Evolutionary conservation across 2,113 vertebrate species (phyloP), one percentile per base, ranked within the genome.

Genomic region (Oceanodroma tethys): DNA sequence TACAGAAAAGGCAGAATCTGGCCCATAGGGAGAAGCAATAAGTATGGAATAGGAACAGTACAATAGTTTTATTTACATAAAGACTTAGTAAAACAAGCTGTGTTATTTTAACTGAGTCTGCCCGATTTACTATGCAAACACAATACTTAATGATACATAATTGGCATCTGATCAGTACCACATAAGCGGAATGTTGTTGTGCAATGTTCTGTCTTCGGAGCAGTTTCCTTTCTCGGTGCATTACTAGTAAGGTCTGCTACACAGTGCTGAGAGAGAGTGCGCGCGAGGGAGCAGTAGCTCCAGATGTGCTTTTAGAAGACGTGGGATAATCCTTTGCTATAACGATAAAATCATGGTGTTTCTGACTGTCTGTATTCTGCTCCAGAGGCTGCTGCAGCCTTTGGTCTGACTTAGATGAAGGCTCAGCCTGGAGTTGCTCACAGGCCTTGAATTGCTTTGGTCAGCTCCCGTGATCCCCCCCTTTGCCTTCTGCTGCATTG

Each of bases 31-130:
- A 95, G 73, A 92, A 80, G 36, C 18, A 91, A 1, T 60, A 76
- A 92, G 84, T 87, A 66, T 82, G 71, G 84, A 90, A 62, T 80
- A 92, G 7, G 88, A 88, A 63, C 23, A 85, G 47, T 26, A 94
- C 85, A 93, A 96, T 82, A 29, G n/a, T 13, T 91, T 45, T 93
- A 93, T 97, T 97, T 97, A 94, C 81, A 94, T 79, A 80, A 93
- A 95, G 73, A 30, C 58, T 96, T 65, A 95, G 32, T 95, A 86
- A 95, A 95, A 68, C 67, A 95, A 95, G n/a, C 92, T 88, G 94
- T 95, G 96, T 92, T 96, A 56, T 97, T 97, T 81, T 97, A 98
- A 83, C 90, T 63, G 63, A 90, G 78, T 66, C 56, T 94, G 60
- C 50, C 81, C 3, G 50, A 90, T 93, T 90, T 96, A 85, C 56